Evolutionary conservation across 2,888 invertebrate species (phyloP).

Genomic region (Gastracanthus pulcherrimus): DNA sequence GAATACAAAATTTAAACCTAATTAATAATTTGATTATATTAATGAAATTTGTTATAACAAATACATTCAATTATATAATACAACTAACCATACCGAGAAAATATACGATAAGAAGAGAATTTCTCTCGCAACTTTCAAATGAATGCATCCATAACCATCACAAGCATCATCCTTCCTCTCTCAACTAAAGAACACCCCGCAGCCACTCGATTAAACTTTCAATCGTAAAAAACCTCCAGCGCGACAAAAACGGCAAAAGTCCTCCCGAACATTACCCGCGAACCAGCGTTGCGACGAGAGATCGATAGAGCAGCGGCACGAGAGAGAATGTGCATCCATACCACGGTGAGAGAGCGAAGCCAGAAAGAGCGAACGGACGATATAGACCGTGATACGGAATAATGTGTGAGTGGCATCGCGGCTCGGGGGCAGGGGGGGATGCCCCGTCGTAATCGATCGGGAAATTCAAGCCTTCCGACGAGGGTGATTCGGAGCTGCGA

Average conservation of each 20-base stretch:
- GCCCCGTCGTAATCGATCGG: conserved; percentile 16
- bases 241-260: neutral
- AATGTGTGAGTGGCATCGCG: neutral
- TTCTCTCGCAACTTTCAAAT: too few species aligned
- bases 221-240: conserved; percentile 4
- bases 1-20: too few species aligned
- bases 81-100: too few species aligned
- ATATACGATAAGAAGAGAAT: too few species aligned
- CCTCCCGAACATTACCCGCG: neutral
- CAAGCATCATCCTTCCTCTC: too few species aligned
- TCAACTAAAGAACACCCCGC: neutral
- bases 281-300: neutral
- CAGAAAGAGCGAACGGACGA: neutral
- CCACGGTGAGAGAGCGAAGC: neutral
- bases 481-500: neutral
- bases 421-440: too few species aligned
- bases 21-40: too few species aligned
- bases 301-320: neutral
- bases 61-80: too few species aligned
- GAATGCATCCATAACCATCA: too few species aligned
- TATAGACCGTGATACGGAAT: neutral
- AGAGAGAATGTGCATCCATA: conserved; percentile 12
- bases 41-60: too few species aligned
- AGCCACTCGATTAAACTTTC: neutral
- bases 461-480: neutral